phyloP scores from a whole-genome alignment of 2,113 vertebrate species.

The Ondatra zibethicus region DNA sequence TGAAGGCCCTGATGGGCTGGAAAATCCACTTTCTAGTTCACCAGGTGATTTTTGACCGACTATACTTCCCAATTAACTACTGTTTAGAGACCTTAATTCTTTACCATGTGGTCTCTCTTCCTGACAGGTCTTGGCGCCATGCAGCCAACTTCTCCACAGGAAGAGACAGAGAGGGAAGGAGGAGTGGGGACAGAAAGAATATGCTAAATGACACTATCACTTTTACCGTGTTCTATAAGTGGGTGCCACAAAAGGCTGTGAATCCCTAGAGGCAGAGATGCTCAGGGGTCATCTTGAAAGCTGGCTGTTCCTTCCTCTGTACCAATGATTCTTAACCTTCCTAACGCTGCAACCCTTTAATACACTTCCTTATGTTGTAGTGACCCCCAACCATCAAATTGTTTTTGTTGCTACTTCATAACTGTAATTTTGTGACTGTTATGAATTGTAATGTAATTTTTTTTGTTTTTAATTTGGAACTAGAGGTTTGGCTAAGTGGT shows the following conservation, averaged over 20 bases:
- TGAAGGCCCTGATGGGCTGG: background rate
- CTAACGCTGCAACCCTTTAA: background rate
- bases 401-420: background rate
- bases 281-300: background rate
- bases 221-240: background rate
- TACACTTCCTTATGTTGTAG: background rate
- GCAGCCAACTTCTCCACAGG: background rate
- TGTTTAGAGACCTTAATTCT: background rate
- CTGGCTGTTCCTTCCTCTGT: background rate
- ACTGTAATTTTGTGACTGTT: background rate
- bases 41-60: background rate
- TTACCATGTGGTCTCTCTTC: background rate
- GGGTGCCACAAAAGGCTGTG: background rate
- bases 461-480: too few species aligned
- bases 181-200: too few species aligned
- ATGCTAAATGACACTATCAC: background rate
- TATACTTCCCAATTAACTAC: background rate
- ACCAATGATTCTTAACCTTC: background rate
- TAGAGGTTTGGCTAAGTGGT: background rate
- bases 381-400: background rate
- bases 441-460: background rate
- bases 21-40: background rate
- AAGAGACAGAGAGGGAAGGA: background rate
- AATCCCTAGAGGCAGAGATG: background rate
- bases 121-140: background rate